Evolutionary conservation across 2,888 invertebrate species (phyloP), one percentile per base, ranked within the genome.

Genomic region (Alloscopus bannaensis): DNA sequence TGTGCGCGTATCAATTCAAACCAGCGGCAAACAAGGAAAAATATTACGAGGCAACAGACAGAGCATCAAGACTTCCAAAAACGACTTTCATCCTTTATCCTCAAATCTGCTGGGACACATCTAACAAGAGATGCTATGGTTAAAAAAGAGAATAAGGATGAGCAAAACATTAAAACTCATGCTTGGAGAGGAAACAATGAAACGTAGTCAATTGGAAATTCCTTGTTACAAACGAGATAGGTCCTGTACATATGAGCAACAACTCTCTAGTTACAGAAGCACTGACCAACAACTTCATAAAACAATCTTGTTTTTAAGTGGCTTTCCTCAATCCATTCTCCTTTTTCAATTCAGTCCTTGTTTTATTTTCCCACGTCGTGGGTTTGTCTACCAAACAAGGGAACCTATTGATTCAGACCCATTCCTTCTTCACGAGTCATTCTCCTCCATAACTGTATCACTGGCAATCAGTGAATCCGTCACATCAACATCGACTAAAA

Each of bases 1-100:
- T 36, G 36, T 36, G 36, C 13, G 36, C 13, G 13, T 36, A 36
- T 36, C 13, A 13, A 13, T 8, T 36, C 36, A 36, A 6, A 13
- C 6, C 36, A 13, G 36, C 45, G 45, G 45, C 3, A 18, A n/a
- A 45, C 3, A 45, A 45, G 45, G 45, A 16, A n/a, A 47, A 18
- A 47, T 13, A 47, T 47, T 3, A 47, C 4, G n/a, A n/a, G 18
- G 47, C 47, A 36, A 36, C 36, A 36, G 13, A 24, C 22, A 52
- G 24, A 52, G 52, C 52, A 52, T 52, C 52, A 3, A 36, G 36
- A 62, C 29, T 20, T 31, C 18, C 57, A 75, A 65, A 73, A 75
- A 75, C 75, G 75, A 75, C 75, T 75, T 75, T 47, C 66, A 75
- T 75, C 66, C 65, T 75, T 75, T 75, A 75, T 75, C 75, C 75